phyloP scores from a whole-genome alignment of 2,797 vertebrate species.

The Falco cherrug region DNA sequence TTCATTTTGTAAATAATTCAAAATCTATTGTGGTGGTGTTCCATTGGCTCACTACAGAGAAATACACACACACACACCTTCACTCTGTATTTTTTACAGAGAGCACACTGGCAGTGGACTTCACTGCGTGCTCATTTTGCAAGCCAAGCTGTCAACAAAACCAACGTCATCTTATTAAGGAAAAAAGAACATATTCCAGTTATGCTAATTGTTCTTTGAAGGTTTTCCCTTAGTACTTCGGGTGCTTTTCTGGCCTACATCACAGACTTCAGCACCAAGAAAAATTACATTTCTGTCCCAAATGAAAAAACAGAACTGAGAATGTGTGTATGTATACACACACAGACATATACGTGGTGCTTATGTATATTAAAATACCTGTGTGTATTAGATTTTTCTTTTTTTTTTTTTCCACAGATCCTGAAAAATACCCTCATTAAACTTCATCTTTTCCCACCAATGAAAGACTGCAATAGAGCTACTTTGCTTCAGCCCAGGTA shows the following conservation, averaged over 20 bases:
- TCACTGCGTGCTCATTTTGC: not conserved
- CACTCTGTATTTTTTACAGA: not conserved
- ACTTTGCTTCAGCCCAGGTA: not conserved
- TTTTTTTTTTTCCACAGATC: not conserved
- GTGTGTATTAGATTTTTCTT: not conserved
- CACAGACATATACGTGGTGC: accelerated
- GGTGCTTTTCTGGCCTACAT: not conserved
- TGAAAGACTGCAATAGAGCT: not conserved
- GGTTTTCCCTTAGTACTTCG: not conserved
- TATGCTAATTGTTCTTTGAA: not conserved
- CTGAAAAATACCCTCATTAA: not conserved
- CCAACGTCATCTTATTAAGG: not conserved
- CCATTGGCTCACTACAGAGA: not conserved
- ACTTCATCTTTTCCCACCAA: not conserved
- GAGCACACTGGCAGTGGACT: not conserved
- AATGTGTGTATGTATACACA: not conserved
- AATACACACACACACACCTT: not conserved
- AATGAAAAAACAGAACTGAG: not conserved
- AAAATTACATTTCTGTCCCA: not conserved
- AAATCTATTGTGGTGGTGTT: not conserved
- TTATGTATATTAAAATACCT: not conserved
- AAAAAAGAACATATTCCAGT: not conserved
- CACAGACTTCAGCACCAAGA: not conserved
- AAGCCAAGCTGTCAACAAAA: not conserved
- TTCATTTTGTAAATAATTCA: not conserved